Percentiles rank a stretch among this genome's conserved stretches.
Conservation (phyloP, 2,113 vertebrate genomes). For the Colinus virginianus region DNA sequence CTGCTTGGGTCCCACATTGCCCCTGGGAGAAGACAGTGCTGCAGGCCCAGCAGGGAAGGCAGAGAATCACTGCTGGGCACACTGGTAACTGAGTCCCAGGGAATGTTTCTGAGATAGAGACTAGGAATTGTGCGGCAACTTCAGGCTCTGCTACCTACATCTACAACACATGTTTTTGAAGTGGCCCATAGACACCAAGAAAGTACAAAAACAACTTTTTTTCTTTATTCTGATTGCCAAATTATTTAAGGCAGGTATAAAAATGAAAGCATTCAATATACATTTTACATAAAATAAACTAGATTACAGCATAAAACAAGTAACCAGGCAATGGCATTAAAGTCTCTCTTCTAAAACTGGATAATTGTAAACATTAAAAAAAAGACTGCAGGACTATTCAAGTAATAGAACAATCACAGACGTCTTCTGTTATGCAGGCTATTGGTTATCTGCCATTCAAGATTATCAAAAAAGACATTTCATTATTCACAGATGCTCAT, state of each 20-base stretch:
- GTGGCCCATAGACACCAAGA: conserved; percentile 61
- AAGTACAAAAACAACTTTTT: conserved; percentile 87
- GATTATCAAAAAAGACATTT: conserved; percentile 87
- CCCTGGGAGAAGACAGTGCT: not conserved
- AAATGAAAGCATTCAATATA: conserved; percentile 95
- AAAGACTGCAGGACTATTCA: conserved; percentile 94
- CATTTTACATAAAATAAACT: conserved; percentile 91
- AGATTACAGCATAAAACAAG: conserved; percentile 91
- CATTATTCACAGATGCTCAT: conserved; percentile 92
- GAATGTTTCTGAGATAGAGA: not conserved
- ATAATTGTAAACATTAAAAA: conserved; percentile 96
- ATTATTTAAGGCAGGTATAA: conserved; percentile 99
- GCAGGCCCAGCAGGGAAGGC: not conserved
- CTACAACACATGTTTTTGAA: not conserved
- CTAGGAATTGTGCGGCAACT: not conserved
- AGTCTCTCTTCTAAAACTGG: conserved; percentile 89
- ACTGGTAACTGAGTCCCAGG: not conserved
- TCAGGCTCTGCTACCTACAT: not conserved
- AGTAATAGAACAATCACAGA: conserved; percentile 95
- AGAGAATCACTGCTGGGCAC: not conserved
- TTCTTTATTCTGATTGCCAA: conserved; percentile 97
- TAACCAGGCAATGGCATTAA: conserved; percentile 91
- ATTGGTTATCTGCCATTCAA: conserved; percentile 88
- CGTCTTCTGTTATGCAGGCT: conserved; percentile 88
- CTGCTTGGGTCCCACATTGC: not conserved